Conservation (phyloP, 2,797 vertebrate species). For the Aselliscus stoliczkanus region DNA sequence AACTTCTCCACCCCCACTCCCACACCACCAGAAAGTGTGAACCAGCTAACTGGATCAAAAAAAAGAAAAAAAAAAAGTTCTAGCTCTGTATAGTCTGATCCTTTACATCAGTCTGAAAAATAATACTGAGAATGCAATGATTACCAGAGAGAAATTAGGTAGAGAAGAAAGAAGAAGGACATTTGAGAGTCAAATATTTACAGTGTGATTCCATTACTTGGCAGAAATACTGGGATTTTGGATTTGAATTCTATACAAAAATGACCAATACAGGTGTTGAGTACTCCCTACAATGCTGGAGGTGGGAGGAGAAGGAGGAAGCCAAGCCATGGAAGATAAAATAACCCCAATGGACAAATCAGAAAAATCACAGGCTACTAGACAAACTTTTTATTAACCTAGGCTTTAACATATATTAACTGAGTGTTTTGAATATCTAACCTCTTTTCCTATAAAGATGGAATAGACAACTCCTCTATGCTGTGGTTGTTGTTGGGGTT, state of each 20-base stretch:
- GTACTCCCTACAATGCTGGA: not conserved
- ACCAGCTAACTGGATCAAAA: not conserved
- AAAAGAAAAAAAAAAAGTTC: not conserved
- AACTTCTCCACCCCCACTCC: not conserved
- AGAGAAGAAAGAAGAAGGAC: not conserved
- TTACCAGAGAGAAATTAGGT: not conserved
- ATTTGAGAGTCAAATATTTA: conserved; percentile 6
- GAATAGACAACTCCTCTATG: not conserved
- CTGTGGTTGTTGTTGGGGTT: not conserved
- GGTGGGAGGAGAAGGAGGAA: not conserved
- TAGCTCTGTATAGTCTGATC: not conserved
- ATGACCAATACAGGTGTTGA: not conserved
- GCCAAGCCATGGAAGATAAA: not conserved
- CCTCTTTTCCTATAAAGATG: not conserved
- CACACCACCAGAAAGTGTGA: not conserved
- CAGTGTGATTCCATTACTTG: not conserved
- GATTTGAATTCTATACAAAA: not conserved
- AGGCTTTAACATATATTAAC: not conserved
- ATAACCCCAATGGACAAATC: not conserved
- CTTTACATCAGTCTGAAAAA: not conserved
- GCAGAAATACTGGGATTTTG: not conserved
- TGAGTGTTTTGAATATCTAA: not conserved
- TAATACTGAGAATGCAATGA: not conserved
- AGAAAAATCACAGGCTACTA: not conserved
- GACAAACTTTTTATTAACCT: not conserved